Evolutionary conservation across 2,113 vertebrate genomes (phyloP).

Genomic region (Alethe castanea): DNA sequence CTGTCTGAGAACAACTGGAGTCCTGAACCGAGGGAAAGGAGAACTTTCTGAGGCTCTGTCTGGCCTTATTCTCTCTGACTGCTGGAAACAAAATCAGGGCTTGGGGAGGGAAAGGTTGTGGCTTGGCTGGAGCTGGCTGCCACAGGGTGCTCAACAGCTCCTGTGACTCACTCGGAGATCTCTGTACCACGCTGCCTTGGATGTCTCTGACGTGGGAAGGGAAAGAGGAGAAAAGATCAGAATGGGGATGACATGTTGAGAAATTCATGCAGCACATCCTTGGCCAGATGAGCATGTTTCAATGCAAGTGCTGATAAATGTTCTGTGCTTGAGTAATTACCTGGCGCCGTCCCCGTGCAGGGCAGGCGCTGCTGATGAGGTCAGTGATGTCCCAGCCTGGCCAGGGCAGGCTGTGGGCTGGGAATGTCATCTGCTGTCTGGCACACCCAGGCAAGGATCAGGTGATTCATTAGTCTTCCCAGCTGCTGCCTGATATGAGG

Average conservation of each 20-base stretch:
- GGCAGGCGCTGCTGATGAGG: constrained; percentile 35
- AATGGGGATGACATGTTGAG: constrained; percentile 16
- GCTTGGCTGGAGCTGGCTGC: not conserved
- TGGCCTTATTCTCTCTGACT: not conserved
- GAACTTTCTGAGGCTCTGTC: not conserved
- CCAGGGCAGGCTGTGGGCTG: not conserved
- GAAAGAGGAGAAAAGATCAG: not conserved
- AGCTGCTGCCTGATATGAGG: not conserved
- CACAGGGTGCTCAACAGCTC: not conserved
- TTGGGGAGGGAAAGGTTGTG: not conserved
- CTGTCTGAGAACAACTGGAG: constrained; percentile 48
- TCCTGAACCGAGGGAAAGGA: not conserved
- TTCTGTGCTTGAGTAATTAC: constrained; percentile 48
- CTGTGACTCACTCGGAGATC: constrained; percentile 42
- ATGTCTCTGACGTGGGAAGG: not conserved
- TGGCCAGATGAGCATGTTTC: constrained; percentile 11
- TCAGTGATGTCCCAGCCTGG: not conserved
- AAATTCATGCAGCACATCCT: not conserved
- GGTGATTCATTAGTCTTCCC: not conserved
- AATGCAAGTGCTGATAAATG: constrained; percentile 44
- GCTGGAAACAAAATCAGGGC: constrained; percentile 19
- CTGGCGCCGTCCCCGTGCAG: not conserved
- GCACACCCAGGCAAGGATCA: not conserved
- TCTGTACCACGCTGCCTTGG: not conserved
- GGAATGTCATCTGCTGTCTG: not conserved